Percentiles rank a stretch among this genome's conserved stretches.
Conservation (phyloP, 2,888 invertebrate species). For the Plagodis pulveraria region DNA sequence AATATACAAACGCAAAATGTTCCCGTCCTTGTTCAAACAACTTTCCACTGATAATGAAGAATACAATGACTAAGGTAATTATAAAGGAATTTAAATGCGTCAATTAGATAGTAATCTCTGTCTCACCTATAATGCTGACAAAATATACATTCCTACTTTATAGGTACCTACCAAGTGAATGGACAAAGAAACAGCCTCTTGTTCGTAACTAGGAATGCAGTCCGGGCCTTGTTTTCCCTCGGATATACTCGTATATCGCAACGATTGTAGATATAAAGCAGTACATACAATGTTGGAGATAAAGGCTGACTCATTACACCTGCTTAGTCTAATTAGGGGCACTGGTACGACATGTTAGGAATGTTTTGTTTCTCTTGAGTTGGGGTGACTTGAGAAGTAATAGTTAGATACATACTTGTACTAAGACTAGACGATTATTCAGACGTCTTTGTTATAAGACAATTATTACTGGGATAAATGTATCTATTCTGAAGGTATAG, state of each 20-base stretch:
- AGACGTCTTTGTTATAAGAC: no score
- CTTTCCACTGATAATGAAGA: background rate
- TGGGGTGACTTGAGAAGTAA: background rate
- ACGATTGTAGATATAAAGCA: background rate
- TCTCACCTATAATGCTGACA: background rate
- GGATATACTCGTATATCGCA: background rate
- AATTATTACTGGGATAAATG: no score
- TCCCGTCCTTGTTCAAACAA: no score
- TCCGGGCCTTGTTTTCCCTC: slow-evolving; percentile 12
- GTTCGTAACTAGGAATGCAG: slow-evolving; percentile 20
- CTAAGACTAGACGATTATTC: no score
- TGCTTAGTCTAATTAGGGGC: slow-evolving; percentile 17
- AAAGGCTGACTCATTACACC: slow-evolving; percentile 17
- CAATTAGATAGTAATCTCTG: slow-evolving; percentile 26
- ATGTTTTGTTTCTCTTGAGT: background rate
- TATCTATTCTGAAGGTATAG: no score
- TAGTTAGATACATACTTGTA: no score
- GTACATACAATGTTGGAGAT: slow-evolving; percentile 1
- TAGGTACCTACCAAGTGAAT: slow-evolving; percentile 8
- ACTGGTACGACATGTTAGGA: background rate
- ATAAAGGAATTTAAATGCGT: slow-evolving; percentile 27
- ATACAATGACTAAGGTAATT: slow-evolving; percentile 10
- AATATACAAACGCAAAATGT: no score
- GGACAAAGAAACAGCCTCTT: slow-evolving; percentile 23
- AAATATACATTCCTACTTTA: background rate